phyloP scores from a whole-genome alignment of 2,888 invertebrate genomes.

The Melikaiella ostensackeni region DNA sequence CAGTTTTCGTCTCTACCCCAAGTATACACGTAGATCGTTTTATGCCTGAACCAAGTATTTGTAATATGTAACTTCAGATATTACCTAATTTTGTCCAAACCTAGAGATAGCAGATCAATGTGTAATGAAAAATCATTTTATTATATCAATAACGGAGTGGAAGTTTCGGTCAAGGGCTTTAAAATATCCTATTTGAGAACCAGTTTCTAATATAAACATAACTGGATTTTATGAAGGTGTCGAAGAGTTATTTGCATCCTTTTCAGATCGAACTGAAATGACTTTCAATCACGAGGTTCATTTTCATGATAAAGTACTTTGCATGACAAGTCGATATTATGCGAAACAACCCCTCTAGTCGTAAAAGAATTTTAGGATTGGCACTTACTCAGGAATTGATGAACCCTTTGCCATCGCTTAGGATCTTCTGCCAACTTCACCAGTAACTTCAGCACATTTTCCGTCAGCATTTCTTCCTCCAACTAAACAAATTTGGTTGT shows the following conservation, averaged over 20 bases:
- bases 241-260: not conserved
- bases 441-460: conserved; percentile 67
- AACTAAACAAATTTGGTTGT: conserved; percentile 38
- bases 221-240: not conserved
- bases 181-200: too few species aligned
- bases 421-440: conserved; percentile 69
- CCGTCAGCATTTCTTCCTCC: conserved; percentile 62
- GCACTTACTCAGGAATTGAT: conserved; percentile 71
- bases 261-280: not conserved
- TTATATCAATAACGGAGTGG: too few species aligned
- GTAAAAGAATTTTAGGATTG: conserved; percentile 20
- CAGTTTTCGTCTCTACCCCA: too few species aligned
- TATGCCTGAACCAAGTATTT: too few species aligned
- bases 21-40: too few species aligned
- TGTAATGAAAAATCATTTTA: too few species aligned
- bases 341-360: not conserved
- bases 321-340: conserved; percentile 24
- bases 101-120: too few species aligned
- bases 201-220: not conserved
- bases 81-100: too few species aligned
- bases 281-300: not conserved
- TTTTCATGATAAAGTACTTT: not conserved
- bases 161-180: too few species aligned
- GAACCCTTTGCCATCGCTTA: conserved; percentile 65
- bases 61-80: too few species aligned